These are phyloP conservation scores for Chaenogobius annularis DNA, from an alignment of 2,113 vertebrate genomes.

Conservation along the genomic window DNA sequence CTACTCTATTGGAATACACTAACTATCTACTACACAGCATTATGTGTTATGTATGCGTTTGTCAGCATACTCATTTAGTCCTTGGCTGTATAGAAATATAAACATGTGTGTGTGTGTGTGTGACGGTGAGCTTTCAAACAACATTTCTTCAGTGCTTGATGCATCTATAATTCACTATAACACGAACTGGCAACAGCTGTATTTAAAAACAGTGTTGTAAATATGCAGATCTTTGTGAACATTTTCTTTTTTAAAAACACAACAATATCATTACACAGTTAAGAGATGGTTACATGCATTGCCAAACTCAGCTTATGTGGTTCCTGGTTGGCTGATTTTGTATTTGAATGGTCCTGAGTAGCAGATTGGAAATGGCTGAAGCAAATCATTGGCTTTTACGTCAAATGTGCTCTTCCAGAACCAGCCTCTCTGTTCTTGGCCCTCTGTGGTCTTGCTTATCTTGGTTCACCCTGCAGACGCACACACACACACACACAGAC, in stretches of 20 bases:
- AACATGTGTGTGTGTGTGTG: conserved; percentile 8
- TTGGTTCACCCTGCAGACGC: conserved; percentile 27
- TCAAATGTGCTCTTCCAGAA: conserved; percentile 65
- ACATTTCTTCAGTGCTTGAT: conserved; percentile 4
- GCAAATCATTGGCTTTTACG: conserved; percentile 55
- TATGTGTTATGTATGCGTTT: neutral
- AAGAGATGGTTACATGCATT: conserved; percentile 46
- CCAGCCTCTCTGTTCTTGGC: conserved; percentile 49
- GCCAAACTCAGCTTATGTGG: conserved; percentile 31
- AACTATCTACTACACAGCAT: conserved; percentile 4
- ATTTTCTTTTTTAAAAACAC: conserved; percentile 30
- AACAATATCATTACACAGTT: conserved; percentile 31
- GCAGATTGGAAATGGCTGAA: conserved; percentile 37
- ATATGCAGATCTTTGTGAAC: neutral
- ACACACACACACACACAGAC: conserved; percentile 31
- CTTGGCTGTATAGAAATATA: neutral
- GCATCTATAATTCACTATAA: conserved; percentile 15
- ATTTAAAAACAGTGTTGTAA: conserved; percentile 2
- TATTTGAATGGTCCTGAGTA: conserved; percentile 39
- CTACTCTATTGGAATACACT: neutral
- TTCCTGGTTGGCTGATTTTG: conserved; percentile 39
- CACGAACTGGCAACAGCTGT: neutral
- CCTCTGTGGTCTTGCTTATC: conserved; percentile 38
- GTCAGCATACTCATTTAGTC: conserved; percentile 9
- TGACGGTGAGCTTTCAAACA: conserved; percentile 18